These are phyloP conservation scores for Euplexia lucipara DNA, from an alignment of 2,888 invertebrate genomes.

Conservation along the genomic window DNA sequence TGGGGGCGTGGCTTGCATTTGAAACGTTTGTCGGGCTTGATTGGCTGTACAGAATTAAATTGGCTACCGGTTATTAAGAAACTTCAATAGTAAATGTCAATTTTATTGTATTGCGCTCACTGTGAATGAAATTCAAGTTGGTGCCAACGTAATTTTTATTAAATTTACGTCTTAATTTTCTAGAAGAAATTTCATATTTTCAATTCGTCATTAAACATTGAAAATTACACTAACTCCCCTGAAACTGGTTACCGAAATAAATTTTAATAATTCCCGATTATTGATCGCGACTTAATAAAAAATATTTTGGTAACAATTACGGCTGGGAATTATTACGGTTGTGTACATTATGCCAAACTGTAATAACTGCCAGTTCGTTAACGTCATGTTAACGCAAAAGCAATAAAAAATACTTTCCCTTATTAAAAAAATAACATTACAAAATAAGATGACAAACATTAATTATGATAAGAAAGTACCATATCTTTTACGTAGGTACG, in stretches of 20 bases:
- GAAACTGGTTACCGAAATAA: slow-evolving; percentile 11
- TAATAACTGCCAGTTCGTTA: neutral
- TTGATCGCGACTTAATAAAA: too few species aligned
- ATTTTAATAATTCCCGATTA: slow-evolving; percentile 15
- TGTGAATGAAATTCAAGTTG: neutral
- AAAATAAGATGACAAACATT: neutral
- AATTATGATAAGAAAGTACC: slow-evolving; percentile 10
- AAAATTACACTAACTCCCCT: neutral
- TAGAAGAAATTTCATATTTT: too few species aligned
- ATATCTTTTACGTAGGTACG: neutral
- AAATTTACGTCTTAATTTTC: neutral
- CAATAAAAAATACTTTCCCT: slow-evolving; percentile 19
- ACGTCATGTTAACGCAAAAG: neutral
- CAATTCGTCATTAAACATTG: slow-evolving; percentile 1
- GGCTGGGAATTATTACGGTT: too few species aligned
- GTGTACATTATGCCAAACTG: slow-evolving; percentile 2
- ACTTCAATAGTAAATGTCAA: slow-evolving; percentile 1
- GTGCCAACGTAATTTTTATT: neutral
- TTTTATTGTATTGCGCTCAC: neutral
- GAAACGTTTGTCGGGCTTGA: slow-evolving; percentile 5
- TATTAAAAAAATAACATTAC: neutral
- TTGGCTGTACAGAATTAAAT: slow-evolving; percentile 31
- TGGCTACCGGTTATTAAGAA: neutral
- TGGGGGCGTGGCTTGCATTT: slow-evolving; percentile 16
- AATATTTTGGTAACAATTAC: too few species aligned